A percentile compares a stretch with the other conserved stretches of the same genome.
phyloP scores from a whole-genome alignment of 2,797 vertebrate species.

The Neoniphon sammara region DNA sequence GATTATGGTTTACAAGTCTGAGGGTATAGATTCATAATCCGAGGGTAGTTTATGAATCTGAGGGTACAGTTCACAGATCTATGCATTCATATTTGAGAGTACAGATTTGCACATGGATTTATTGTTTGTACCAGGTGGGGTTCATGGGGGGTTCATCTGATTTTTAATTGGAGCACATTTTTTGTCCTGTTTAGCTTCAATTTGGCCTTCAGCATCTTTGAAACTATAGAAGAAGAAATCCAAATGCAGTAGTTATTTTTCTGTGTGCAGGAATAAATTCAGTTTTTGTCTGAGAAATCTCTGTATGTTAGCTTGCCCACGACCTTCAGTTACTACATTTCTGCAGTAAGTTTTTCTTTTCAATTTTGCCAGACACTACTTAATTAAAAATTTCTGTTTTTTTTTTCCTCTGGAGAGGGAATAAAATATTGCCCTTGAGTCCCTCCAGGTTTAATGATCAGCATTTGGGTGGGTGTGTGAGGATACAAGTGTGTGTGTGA shows the following conservation, averaged over 20 bases:
- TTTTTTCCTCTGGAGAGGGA: conserved; percentile 50
- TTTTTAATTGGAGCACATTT: conserved; percentile 4
- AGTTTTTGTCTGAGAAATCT: conserved; percentile 25
- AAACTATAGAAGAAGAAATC: conserved; percentile 22
- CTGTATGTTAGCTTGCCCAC: conserved; percentile 20
- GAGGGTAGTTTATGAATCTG: too few relatives aligned
- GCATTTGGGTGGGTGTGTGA: conserved; percentile 46
- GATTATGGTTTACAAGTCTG: too few relatives aligned
- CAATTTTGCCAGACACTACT: conserved; percentile 54
- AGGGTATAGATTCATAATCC: too few relatives aligned
- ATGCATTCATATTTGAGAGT: too few relatives aligned
- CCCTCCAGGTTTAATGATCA: conserved; percentile 74
- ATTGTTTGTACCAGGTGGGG: too few relatives aligned
- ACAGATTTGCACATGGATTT: too few relatives aligned
- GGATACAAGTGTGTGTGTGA: conserved; percentile 6
- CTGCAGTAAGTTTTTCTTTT: conserved; percentile 29
- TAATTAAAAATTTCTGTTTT: conserved; percentile 70
- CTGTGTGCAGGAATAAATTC: conserved; percentile 28
- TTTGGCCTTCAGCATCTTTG: conserved; percentile 35
- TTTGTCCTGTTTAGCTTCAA: conserved; percentile 8
- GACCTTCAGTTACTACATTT: conserved; percentile 62
- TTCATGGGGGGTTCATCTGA: neutral
- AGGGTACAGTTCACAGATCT: too few relatives aligned
- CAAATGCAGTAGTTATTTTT: conserved; percentile 7
- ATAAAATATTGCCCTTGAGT: conserved; percentile 77